Evolutionary conservation across 2,113 vertebrate genomes (phyloP).

Genomic region (Macrotis lagotis): DNA sequence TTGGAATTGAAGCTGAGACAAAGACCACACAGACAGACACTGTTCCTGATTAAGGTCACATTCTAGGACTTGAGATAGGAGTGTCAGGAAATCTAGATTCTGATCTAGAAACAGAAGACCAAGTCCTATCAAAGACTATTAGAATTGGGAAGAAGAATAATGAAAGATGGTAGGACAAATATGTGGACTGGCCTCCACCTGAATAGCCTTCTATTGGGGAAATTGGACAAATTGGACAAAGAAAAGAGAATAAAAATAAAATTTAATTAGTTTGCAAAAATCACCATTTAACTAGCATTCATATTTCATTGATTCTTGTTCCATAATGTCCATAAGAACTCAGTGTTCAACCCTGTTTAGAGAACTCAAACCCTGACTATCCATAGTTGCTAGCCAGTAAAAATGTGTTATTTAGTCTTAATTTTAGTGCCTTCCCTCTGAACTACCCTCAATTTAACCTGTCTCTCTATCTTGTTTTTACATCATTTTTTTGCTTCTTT

Average conservation of each 20-base stretch:
- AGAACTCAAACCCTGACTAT: neutral
- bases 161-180: constrained; percentile 95
- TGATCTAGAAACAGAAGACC: constrained; percentile 87
- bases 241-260: neutral
- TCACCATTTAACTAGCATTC: neutral
- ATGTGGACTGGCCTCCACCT: constrained; percentile 93
- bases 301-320: neutral
- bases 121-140: constrained; percentile 85
- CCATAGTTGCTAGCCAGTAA: neutral
- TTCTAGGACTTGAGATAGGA: constrained; percentile 88
- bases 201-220: constrained; percentile 96
- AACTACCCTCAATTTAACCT: neutral
- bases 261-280: neutral
- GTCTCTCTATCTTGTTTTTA: neutral
- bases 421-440: neutral
- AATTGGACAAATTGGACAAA: constrained; percentile 84
- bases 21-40: constrained; percentile 82
- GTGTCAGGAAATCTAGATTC: constrained; percentile 81
- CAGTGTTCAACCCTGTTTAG: neutral
- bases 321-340: neutral
- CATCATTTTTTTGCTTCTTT: neutral
- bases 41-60: constrained; percentile 88
- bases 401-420: neutral
- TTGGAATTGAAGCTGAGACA: constrained; percentile 81
- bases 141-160: constrained; percentile 77